phyloP scores from a whole-genome alignment of 2,888 invertebrate genomes.

The Drosophila pseudotalamancana region DNA sequence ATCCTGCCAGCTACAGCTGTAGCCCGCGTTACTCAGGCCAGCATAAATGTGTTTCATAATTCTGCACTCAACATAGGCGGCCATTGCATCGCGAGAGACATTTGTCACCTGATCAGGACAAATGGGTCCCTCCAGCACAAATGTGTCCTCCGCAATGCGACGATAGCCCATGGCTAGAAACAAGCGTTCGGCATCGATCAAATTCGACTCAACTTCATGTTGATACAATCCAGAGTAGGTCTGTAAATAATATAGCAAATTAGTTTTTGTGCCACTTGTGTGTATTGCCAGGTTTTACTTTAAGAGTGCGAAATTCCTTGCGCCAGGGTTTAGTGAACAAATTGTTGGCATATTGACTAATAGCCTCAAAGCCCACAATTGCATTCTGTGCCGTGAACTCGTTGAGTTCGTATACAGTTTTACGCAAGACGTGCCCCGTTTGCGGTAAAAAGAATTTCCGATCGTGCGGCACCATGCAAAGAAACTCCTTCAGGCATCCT shows the following conservation, averaged over 20 bases:
- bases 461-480: constrained; percentile 91
- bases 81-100: constrained; percentile 92
- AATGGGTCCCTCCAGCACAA: constrained; percentile 89
- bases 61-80: constrained; percentile 95
- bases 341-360: constrained; percentile 94
- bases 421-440: constrained; percentile 90
- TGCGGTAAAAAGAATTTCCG: constrained; percentile 91
- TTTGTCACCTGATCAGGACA: constrained; percentile 92
- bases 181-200: constrained; percentile 91
- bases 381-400: constrained; percentile 93
- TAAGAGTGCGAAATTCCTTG: constrained; percentile 92
- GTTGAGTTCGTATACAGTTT: constrained; percentile 88
- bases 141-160: constrained; percentile 85
- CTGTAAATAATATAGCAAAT: constrained; percentile 83
- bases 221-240: constrained; percentile 94
- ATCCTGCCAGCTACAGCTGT: constrained; percentile 88
- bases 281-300: constrained; percentile 86
- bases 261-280: background rate
- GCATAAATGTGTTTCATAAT: constrained; percentile 90
- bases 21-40: constrained; percentile 87
- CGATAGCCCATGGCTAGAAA: constrained; percentile 94
- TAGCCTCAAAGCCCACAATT: constrained; percentile 92
- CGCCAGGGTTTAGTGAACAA: constrained; percentile 94
- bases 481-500: constrained; percentile 92
- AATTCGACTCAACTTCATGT: constrained; percentile 92